A percentile compares a stretch with the other conserved stretches of the same genome.
These are phyloP conservation scores for Nysson spinosus DNA, from an alignment of 2,888 invertebrate genomes.

Conservation along the genomic window DNA sequence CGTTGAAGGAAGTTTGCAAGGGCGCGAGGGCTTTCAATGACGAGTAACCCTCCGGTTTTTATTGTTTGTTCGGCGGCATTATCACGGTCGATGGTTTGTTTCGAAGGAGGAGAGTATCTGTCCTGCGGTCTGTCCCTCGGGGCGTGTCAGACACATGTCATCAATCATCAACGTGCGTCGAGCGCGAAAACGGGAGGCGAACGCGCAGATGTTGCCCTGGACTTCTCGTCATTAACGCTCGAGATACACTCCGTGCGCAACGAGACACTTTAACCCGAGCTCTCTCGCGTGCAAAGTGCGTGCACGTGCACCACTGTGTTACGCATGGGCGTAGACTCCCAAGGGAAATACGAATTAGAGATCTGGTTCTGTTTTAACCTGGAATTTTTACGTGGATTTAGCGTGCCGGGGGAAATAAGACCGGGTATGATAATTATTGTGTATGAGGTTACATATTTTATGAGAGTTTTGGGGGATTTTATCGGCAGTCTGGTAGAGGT, in stretches of 20 bases:
- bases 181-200: conserved; percentile 47
- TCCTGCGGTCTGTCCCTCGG: conserved; percentile 18
- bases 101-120: conserved; percentile 14
- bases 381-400: too few species aligned
- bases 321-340: conserved; percentile 6
- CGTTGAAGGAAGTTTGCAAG: too few species aligned
- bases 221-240: conserved; percentile 36
- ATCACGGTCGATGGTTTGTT: conserved; percentile 17
- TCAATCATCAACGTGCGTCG: conserved; percentile 44
- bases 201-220: conserved; percentile 37
- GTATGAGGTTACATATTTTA: too few species aligned
- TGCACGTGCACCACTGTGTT: conserved; percentile 22
- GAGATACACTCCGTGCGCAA: conserved; percentile 13
- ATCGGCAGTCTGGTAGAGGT: too few species aligned
- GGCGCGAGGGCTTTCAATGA: too few species aligned
- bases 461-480: too few species aligned
- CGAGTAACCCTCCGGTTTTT: neutral
- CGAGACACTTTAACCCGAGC: conserved; percentile 22
- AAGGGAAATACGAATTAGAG: neutral
- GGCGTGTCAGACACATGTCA: conserved; percentile 35
- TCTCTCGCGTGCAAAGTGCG: conserved; percentile 28
- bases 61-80: neutral
- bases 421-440: too few species aligned
- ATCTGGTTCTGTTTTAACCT: too few species aligned
- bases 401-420: too few species aligned